Evolutionary conservation across 1,140 invertebrate species (phyloP).

Genomic region (Hypothenemus hampei): DNA sequence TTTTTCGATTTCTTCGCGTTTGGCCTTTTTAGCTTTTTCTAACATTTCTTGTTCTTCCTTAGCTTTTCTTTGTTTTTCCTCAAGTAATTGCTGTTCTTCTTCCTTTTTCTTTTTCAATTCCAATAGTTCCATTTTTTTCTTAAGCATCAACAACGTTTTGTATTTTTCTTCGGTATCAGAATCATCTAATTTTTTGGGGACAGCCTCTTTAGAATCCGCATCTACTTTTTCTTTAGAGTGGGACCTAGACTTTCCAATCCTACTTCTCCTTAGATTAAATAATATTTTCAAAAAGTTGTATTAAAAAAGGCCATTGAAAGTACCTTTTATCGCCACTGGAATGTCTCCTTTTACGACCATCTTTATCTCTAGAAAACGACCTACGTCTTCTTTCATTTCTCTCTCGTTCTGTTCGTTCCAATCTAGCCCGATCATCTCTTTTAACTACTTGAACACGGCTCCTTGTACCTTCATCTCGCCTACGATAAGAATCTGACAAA

Average conservation of each 20-base stretch:
- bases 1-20: conserved; percentile 43
- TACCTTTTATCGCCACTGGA: not conserved
- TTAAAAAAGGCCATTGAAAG: not conserved
- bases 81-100: conserved; percentile 46
- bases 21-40: conserved; percentile 48
- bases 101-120: conserved; percentile 43
- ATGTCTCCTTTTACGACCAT: not conserved
- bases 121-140: conserved; percentile 53
- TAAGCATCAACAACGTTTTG: conserved; percentile 46
- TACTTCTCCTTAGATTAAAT: not conserved
- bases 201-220: conserved; percentile 11
- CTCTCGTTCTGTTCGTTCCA: not conserved
- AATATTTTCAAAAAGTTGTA: not conserved
- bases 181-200: conserved; percentile 30
- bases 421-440: not conserved
- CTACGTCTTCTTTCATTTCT: not conserved
- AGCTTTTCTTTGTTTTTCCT: conserved; percentile 46
- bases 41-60: conserved; percentile 49
- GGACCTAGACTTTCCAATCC: not conserved
- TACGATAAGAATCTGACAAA: not conserved
- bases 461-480: conserved; percentile 17
- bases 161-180: conserved; percentile 48
- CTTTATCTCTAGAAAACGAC: not conserved
- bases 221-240: not conserved
- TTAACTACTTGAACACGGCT: conserved; percentile 18